Evolutionary conservation across 64 coral and sea anemone species (phyloP), one percentile per base, ranked within the genome.

Genomic region (Montipora capricornis): DNA sequence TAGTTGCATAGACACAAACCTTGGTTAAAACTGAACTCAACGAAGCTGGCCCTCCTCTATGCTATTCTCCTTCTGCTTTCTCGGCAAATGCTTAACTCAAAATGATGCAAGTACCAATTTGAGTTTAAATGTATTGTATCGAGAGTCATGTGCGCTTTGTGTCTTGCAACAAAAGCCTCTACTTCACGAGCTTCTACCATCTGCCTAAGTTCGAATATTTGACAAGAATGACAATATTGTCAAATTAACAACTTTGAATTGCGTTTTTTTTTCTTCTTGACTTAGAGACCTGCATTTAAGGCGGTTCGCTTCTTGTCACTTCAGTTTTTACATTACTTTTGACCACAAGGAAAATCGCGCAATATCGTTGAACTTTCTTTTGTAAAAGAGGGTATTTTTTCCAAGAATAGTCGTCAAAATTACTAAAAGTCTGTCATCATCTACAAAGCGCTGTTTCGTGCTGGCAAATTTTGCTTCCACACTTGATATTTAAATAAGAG

Each of bases 161-260:
- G 50, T 14, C 47, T 70, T 2, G 4, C 17, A 48, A 70, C 47
- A 86, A 85, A 86, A 73, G 11, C 11, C 45, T 50, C 49, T 70
- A 86, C 64, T 22, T 49, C 49, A 49, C 68, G 68, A 50, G 47
- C 45, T 50, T 50, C 2, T 20, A 8, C 82, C 64, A 86, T 86
- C 64, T 86, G 82, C 46, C n/a, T 15, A 10, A 6, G 16, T 50
- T 68, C 19, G 15, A 14, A 49, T 86, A 11, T 49, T 71, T 22
- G 45, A 50, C 62, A 71, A 86, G 62, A 71, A 11, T 62, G 50
- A 46, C 12, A 46, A 68, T 71, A 16, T 84, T 86, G 82, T 73
- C 82, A 86, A 86, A 86, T 86, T 48, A 83, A 84, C 45, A 7
- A 47, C 15, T 69, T 62, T 49, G 49, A 69, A 68, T 84, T 84